Base-by-base conservation (phyloP, 2,888 invertebrate species). In the Acanthoscelides obtectus region DNA sequence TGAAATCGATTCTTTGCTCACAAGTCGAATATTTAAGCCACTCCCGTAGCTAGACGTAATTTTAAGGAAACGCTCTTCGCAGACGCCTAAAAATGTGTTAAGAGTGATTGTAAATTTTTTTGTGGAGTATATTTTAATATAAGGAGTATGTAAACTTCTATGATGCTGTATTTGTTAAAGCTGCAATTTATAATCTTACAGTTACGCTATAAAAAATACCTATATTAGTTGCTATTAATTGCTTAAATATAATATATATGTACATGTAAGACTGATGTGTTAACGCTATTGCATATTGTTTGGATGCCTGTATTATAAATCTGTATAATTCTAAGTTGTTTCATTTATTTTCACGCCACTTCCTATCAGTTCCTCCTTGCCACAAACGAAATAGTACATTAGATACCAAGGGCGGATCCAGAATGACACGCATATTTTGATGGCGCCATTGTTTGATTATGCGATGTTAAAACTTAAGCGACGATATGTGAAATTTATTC, bases 221-320 rank as follows among this genome's bases (percentile, higher is more conserved):
- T 71, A 71, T 71, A 63, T 71, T 75, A 77, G 20, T 76, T 79
- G 78, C 78, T 79, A 78, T 76, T 76, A 75, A 80, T 78, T 76
- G 80, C 80, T 81, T 80, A 77, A 77, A 79, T 74, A 74, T 71
- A 76, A 74, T 78, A 70, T 79, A 78, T 79, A 77, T 80, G 78
- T 81, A 81, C 79, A 81, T 83, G 82, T 82, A 84, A 84, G 84
- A 84, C 84, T 84, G 84, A 84, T 84, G 83, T 82, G 83, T 82
- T 83, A 81, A 81, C 78, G 81, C 82, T 83, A 82, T 80, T 77
- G 84, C 83, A 82, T 82, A 82, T 80, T 82, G 81, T 82, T 83
- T 81, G 79, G 77, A 79, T 80, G 84, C 83, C 83, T 84, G 83
- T 84, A 83, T 82, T 84, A 84, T 83, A 77, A 85, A 83, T 84